Evolutionary conservation across 2,888 invertebrate species (phyloP).

Genomic region (Frankliniella intonsa): DNA sequence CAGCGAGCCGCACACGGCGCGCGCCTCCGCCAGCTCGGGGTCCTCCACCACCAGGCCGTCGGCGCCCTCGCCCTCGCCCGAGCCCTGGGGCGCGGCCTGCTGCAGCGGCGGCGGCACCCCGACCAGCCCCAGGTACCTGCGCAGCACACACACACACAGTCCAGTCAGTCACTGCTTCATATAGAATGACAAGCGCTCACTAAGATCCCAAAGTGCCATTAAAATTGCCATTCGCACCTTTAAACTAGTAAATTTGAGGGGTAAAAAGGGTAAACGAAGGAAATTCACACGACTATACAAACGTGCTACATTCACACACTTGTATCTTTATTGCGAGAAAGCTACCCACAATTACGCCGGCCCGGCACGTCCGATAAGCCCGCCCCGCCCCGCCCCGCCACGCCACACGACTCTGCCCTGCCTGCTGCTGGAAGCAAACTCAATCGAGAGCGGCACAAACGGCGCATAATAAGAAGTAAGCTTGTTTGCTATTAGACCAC

Average conservation of each 20-base stretch:
- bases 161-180: not conserved
- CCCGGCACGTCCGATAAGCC: not conserved
- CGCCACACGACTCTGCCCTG: too few relatives aligned
- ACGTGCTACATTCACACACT: too few relatives aligned
- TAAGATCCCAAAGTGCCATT: too few relatives aligned
- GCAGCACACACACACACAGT: constrained; percentile 25
- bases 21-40: constrained; percentile 39
- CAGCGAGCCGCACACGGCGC: constrained; percentile 43
- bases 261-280: too few relatives aligned
- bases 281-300: too few relatives aligned
- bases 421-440: too few relatives aligned
- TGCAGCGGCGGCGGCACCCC: constrained; percentile 42
- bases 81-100: constrained; percentile 38
- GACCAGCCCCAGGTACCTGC: constrained; percentile 44
- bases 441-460: not conserved
- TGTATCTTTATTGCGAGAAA: too few relatives aligned
- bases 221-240: too few relatives aligned
- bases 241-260: not conserved
- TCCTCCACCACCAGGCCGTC: constrained; percentile 38
- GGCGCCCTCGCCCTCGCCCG: constrained; percentile 33
- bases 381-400: not conserved
- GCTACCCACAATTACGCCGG: too few relatives aligned
- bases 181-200: too few relatives aligned
- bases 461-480: not conserved
- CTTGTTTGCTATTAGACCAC: not conserved